Evolutionary conservation across 2,888 invertebrate genomes (phyloP), one percentile per base, ranked within the genome.

Genomic region (Tipula confusa): DNA sequence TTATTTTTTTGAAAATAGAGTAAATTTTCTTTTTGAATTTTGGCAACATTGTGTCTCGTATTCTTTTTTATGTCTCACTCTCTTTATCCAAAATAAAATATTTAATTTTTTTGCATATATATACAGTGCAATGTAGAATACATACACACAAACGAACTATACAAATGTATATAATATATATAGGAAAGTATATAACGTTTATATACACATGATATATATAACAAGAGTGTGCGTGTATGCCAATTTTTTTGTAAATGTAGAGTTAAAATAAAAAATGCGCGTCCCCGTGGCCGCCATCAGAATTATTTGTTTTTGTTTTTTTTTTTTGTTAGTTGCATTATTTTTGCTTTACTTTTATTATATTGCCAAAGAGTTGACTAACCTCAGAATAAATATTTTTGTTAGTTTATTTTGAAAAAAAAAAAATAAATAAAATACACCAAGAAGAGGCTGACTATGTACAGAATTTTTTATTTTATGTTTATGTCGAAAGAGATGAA

Each of bases 11-110:
- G 64, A 64, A 64, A 64, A 64, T 64, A 5, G 24, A 64, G 24
- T 24, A 64, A 64, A 64, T 64, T 64, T 64, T 64, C 64, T 64
- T 64, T 64, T 24, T 24, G 24, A 9, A 64, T 64, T 64, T 64
- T 64, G 64, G 64, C 64, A 64, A 64, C 64, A 64, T 64, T 64
- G 64, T 64, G 64, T 64, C 64, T 64, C 64, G 64, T 64, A 24
- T 64, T 64, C 24, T 64, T 64, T 38, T 43, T 64, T 64, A 64
- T 64, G 64, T 64, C 64, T 64, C 64, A 64, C 64, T 64, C 64
- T 64, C 64, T 64, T 64, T 64, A 18, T 9, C 64, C 64, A 64
- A 64, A 64, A 64, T 24, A 64, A 64, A 43, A 43, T 9, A 64
- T 24, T 64, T 64, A 18, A 24, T 64, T 64, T 43, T 64, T 64